A percentile compares a stretch with the other conserved stretches of the same genome.
Evolutionary conservation across 2,888 invertebrate species (phyloP).

Genomic region (Eupeodes latifasciatus): DNA sequence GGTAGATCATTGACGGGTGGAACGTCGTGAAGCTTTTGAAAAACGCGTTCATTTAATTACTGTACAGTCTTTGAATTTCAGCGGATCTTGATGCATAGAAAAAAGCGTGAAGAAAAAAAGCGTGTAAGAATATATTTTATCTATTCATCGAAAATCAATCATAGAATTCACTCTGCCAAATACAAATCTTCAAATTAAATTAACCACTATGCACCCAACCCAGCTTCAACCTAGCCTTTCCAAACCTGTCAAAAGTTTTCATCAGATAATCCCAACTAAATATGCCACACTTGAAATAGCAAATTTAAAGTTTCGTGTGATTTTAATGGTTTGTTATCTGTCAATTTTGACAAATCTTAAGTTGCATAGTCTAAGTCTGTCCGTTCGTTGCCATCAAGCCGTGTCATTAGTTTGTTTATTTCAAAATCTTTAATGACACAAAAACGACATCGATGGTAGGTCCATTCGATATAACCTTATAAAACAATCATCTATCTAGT

Average conservation of each 20-base stretch:
- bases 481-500: conserved; percentile 8
- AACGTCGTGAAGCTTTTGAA: too few species aligned
- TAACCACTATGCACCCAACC: not conserved
- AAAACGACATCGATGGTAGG: conserved; percentile 20
- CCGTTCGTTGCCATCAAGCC: not conserved
- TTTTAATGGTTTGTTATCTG: conserved; percentile 51
- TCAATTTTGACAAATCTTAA: conserved; percentile 59
- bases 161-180: too few species aligned
- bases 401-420: conserved; percentile 4
- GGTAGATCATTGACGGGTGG: too few species aligned
- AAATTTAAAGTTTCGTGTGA: conserved; percentile 1
- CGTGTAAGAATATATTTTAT: too few species aligned
- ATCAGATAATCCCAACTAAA: conserved; percentile 49
- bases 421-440: conserved; percentile 58
- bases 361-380: conserved; percentile 5
- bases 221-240: conserved; percentile 32
- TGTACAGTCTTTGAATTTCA: too few species aligned
- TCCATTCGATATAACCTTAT: conserved; percentile 29
- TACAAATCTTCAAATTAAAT: not conserved
- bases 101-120: too few species aligned
- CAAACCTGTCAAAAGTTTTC: conserved; percentile 15
- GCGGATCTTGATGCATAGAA: too few species aligned
- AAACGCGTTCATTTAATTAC: too few species aligned
- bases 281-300: conserved; percentile 47
- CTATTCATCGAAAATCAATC: too few species aligned